A percentile compares a stretch with the other conserved stretches of the same genome.
phyloP scores from a whole-genome alignment of 1,140 invertebrate genomes.

The Microplitis demolitor region DNA sequence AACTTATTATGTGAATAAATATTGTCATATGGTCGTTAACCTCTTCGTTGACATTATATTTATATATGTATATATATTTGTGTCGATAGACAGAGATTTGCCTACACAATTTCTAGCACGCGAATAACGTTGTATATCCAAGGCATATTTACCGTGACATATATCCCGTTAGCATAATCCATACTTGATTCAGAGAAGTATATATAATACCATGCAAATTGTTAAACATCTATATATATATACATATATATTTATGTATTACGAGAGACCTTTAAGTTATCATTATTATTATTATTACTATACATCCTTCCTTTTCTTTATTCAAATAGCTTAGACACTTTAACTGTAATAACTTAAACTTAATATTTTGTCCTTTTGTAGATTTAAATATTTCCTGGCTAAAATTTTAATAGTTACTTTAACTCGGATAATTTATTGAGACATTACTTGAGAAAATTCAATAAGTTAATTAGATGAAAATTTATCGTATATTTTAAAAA shows the following conservation, averaged over 20 bases:
- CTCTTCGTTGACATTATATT: not conserved
- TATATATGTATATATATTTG: not conserved
- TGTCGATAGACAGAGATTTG: not conserved
- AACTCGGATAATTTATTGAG: too few relatives aligned
- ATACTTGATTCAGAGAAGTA: conserved; percentile 8
- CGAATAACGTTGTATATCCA: conserved; percentile 1
- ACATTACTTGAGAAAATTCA: too few relatives aligned
- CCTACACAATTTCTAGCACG: conserved; percentile 13
- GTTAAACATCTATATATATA: too few relatives aligned
- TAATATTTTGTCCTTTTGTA: too few relatives aligned
- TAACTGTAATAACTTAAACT: too few relatives aligned
- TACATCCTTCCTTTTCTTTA: not conserved
- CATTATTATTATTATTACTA: not conserved
- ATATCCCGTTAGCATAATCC: conserved; percentile 19
- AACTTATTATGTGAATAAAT: too few relatives aligned
- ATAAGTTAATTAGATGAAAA: too few relatives aligned
- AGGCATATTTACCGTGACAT: conserved; percentile 12
- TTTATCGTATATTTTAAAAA: too few relatives aligned
- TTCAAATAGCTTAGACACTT: not conserved
- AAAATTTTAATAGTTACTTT: too few relatives aligned
- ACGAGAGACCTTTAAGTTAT: conserved; percentile 12
- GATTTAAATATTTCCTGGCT: too few relatives aligned
- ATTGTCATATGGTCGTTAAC: too few relatives aligned
- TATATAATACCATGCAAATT: not conserved
- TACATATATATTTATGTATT: not conserved